phyloP scores from a whole-genome alignment of 2,113 vertebrate genomes.

The Taurulus bubalis region DNA sequence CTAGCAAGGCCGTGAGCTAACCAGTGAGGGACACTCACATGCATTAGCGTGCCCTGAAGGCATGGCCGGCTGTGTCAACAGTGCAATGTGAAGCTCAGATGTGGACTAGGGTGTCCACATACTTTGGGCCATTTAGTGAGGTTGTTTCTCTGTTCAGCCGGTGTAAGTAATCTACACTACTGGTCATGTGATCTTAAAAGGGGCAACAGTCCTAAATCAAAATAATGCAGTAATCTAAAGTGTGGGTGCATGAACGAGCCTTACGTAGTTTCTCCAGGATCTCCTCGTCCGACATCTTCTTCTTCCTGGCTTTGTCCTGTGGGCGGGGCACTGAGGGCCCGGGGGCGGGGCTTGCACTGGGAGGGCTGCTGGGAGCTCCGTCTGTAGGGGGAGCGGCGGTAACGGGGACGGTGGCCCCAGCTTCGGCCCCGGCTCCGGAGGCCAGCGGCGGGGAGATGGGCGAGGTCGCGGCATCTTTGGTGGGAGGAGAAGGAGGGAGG shows the following conservation, averaged over 20 bases:
- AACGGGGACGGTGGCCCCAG: conserved; percentile 73
- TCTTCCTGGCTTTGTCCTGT: conserved; percentile 93
- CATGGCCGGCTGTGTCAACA: too few species aligned
- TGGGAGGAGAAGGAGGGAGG: conserved; percentile 86
- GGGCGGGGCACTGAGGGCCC: conserved; percentile 85
- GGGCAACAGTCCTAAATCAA: background rate
- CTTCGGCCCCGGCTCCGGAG: conserved; percentile 10
- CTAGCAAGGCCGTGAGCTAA: too few species aligned
- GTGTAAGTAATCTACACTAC: too few species aligned
- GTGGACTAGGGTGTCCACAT: too few species aligned
- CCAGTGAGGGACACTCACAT: too few species aligned
- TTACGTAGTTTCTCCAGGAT: conserved; percentile 97
- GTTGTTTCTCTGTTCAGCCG: too few species aligned
- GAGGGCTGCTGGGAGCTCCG: conserved; percentile 73
- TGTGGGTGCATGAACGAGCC: conserved; percentile 48
- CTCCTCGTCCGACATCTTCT: conserved; percentile 99
- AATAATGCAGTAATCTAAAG: background rate
- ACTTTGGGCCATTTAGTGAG: too few species aligned
- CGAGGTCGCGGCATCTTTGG: conserved; percentile 92
- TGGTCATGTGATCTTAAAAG: too few species aligned
- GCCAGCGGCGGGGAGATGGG: conserved; percentile 85
- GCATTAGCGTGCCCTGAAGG: too few species aligned
- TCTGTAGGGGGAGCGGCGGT: conserved; percentile 72
- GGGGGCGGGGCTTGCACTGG: conserved; percentile 63
- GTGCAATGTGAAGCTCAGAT: too few species aligned